These are phyloP conservation scores for Gasteruption jaculator DNA, from an alignment of 2,888 invertebrate species.

Conservation along the genomic window DNA sequence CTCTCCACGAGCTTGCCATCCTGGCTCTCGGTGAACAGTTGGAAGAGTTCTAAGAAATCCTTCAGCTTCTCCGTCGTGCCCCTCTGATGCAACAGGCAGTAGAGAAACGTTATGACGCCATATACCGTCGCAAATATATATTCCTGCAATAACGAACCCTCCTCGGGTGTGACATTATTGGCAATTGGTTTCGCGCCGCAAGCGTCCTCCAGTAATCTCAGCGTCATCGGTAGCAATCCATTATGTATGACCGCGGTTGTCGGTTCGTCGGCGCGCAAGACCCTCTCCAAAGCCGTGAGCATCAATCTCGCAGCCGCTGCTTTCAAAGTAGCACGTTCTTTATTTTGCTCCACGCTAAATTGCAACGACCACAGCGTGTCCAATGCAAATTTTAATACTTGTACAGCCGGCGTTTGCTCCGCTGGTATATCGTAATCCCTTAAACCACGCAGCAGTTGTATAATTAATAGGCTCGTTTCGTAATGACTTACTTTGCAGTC, in stretches of 20 bases:
- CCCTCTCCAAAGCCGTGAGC: constrained; percentile 58
- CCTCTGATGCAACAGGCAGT: constrained; percentile 57
- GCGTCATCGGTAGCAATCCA: constrained; percentile 61
- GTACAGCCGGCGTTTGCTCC: constrained; percentile 57
- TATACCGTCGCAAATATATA: constrained; percentile 61
- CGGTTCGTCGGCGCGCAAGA: constrained; percentile 55
- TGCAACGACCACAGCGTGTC: constrained; percentile 61
- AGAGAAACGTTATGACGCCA: constrained; percentile 59
- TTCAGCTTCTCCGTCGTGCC: constrained; percentile 49
- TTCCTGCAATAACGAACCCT: constrained; percentile 56
- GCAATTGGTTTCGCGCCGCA: constrained; percentile 35
- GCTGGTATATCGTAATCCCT: constrained; percentile 56
- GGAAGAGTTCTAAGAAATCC: constrained; percentile 60
- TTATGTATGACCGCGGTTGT: constrained; percentile 58
- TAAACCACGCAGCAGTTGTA: constrained; percentile 57
- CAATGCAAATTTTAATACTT: constrained; percentile 60
- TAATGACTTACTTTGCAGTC: constrained; percentile 55
- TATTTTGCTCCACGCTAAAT: constrained; percentile 54
- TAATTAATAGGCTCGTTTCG: constrained; percentile 58
- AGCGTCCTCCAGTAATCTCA: constrained; percentile 59
- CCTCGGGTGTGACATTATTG: constrained; percentile 34
- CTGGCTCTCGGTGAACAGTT: constrained; percentile 58
- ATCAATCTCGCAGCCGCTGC: constrained; percentile 58
- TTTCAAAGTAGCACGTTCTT: constrained; percentile 55
- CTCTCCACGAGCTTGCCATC: constrained; percentile 58